Percentiles rank a stretch among this genome's conserved stretches.
These are phyloP conservation scores for Actinia tenebrosa DNA, from an alignment of 64 coral and sea anemone genomes.

Conservation along the genomic window DNA sequence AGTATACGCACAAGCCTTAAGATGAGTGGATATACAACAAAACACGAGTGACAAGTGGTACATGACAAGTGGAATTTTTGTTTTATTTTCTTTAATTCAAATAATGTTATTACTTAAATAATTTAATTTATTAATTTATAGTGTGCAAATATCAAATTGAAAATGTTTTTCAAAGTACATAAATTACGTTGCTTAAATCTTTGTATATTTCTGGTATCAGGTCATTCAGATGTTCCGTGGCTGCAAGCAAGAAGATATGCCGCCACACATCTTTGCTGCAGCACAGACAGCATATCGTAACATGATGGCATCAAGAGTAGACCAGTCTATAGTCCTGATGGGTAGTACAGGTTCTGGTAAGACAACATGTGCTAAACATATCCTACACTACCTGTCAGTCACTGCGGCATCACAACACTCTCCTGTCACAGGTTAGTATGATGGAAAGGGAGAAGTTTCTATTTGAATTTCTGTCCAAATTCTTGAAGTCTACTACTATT, in stretches of 20 bases:
- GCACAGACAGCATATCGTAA: constrained; percentile 92
- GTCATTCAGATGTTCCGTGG: constrained; percentile 99
- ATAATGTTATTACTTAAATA: no score
- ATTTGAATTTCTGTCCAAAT: background rate
- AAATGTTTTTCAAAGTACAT: no score
- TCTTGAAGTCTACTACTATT: no score
- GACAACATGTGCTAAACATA: constrained; percentile 63
- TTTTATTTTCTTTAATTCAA: no score
- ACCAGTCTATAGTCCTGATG: constrained; percentile 92
- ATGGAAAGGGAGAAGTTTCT: background rate
- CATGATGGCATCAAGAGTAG: constrained; percentile 87
- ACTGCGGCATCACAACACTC: constrained; percentile 79
- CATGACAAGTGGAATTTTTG: no score
- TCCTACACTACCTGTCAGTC: constrained; percentile 79
- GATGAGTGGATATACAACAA: no score
- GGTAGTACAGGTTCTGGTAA: constrained; percentile 93
- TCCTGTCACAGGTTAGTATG: constrained; percentile 64
- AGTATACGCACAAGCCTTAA: no score
- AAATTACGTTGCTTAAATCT: no score
- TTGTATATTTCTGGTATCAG: constrained; percentile 22
- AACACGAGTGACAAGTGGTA: no score
- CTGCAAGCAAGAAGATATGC: constrained; percentile 99
- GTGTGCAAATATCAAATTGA: no score
- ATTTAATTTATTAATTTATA: no score
- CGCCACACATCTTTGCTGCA: constrained; percentile 92